These are phyloP conservation scores for Aptenodytes patagonicus DNA, from an alignment of 2,113 vertebrate species.

Conservation along the genomic window DNA sequence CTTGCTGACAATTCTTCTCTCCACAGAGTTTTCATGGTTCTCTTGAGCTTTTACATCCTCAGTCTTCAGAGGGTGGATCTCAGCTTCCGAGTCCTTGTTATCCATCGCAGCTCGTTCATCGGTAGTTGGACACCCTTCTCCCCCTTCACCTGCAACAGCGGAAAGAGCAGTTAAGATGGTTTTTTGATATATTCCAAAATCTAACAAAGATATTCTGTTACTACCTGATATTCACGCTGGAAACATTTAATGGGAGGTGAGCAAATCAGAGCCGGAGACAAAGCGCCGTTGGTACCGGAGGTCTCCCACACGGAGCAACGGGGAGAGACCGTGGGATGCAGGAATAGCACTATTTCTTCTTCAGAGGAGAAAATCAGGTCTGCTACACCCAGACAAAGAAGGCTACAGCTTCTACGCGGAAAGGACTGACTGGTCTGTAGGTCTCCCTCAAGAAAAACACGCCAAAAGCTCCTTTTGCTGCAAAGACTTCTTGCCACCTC, in stretches of 20 bases:
- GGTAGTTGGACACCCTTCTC: background rate
- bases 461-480: background rate
- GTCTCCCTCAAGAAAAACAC: background rate
- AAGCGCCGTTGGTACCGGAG: accelerated
- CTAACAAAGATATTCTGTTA: background rate
- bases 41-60: conserved; percentile 70
- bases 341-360: background rate
- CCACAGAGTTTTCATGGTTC: conserved; percentile 23
- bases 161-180: background rate
- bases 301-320: background rate
- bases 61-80: conserved; percentile 85
- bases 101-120: conserved; percentile 67
- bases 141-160: background rate
- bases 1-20: conserved; percentile 56
- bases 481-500: background rate
- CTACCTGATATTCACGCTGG: background rate
- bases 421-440: background rate
- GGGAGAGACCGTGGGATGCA: background rate
- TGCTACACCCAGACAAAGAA: background rate
- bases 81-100: conserved; percentile 73
- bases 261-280: background rate
- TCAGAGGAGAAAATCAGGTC: background rate
- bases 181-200: too few relatives aligned
- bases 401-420: background rate
- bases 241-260: background rate